Base-by-base conservation (phyloP, 2,888 invertebrate genomes). In the Aphrophora alni region DNA sequence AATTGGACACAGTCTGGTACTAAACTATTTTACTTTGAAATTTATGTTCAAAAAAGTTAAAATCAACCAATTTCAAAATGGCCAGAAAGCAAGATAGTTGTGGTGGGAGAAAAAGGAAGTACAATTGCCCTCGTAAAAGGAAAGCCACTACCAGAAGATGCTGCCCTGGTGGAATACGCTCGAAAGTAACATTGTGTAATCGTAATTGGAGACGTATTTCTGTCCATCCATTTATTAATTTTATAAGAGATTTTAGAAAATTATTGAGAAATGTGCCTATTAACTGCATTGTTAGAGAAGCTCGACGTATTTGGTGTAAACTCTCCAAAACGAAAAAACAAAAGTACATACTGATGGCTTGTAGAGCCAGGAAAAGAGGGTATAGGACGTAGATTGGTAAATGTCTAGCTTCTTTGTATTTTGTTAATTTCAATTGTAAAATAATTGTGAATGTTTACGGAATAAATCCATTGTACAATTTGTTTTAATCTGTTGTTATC, bases 201-300 rank as follows among this genome's bases (percentile, higher is more conserved):
- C n/a, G 81, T 25, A 79, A 79, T 27, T 81, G 81, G 81, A 14
- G 75, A 7, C 33, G 81, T 1, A 79, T 82, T 5, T 71, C 59
- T 21, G 78, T 82, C 10, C 38, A 77, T 33, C 81, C 81, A 0
- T 82, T 82, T 73, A 78, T 82, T 0, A 82, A 82, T 25, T 82
- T 80, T 68, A n/a, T 82, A n/a, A 28, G 81, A 17, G 59, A 51
- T 14, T 82, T 68, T 28, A 51, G 80, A 14, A 78, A 77, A 21
- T 25, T n/a, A 17, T 26, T 33, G 28, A 25, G 38, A 1, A 7
- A 21, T n/a, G 72, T 44, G 51, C 77, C 77, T 10, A 38, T 80
- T 4, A 21, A 17, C 3, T 27, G 51, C 59, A 59, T 80, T 0
- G 77, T 73, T 5, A 26, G 12, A 26, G 28, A 27, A 21, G 81